These are phyloP conservation scores for Liposcelis brunnea DNA, from an alignment of 2,888 invertebrate species.

Conservation along the genomic window DNA sequence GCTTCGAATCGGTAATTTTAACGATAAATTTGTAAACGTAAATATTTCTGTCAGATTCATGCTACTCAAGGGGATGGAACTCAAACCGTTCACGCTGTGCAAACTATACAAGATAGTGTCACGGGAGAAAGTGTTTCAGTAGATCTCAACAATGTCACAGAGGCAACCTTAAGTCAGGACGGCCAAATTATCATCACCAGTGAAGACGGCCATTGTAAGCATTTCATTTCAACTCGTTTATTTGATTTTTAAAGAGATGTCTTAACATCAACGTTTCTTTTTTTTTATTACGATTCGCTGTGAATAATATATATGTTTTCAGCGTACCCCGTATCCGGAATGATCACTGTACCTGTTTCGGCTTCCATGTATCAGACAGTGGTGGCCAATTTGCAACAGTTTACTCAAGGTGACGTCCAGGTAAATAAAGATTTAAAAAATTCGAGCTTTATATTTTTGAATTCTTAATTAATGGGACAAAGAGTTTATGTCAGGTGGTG, in stretches of 20 bases:
- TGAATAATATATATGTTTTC: conserved; percentile 19
- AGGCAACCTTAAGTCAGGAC: conserved; percentile 78
- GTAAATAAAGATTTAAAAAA: conserved; percentile 10
- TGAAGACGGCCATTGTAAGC: conserved; percentile 78
- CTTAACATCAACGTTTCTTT: conserved; percentile 8
- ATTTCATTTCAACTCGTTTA: conserved; percentile 10
- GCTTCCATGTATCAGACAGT: conserved; percentile 94
- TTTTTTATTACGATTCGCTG: conserved; percentile 1
- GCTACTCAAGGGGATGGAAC: conserved; percentile 29
- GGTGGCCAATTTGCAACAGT: conserved; percentile 73
- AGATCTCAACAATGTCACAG: conserved; percentile 75
- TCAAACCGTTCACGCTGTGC: conserved; percentile 32
- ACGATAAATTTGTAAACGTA: conserved; percentile 23
- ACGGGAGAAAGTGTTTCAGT: conserved; percentile 56
- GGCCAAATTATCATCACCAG: conserved; percentile 90
- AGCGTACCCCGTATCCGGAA: conserved; percentile 74
- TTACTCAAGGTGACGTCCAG: conserved; percentile 60
- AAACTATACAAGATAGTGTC: conserved; percentile 54
- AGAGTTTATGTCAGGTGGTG: conserved; percentile 30
- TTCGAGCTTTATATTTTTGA: background rate
- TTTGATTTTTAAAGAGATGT: conserved; percentile 10
- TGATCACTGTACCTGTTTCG: conserved; percentile 89
- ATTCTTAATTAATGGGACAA: background rate
- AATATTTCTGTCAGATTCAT: conserved; percentile 25
- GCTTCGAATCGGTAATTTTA: background rate